phyloP scores from a whole-genome alignment of 2,113 vertebrate genomes.

The Osmerus eperlanus region DNA sequence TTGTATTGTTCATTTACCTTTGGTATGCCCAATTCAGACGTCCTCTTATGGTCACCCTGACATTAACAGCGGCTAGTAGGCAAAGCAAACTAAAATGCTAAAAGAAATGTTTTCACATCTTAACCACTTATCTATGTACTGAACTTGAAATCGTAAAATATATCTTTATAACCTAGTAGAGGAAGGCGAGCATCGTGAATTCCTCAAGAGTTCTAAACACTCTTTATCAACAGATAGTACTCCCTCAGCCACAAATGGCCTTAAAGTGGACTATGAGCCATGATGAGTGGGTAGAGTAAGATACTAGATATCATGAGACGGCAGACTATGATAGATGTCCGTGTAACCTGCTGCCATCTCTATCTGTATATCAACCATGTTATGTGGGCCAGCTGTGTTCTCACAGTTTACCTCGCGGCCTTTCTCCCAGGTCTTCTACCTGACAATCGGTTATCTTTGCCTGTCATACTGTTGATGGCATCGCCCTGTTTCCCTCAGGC shows the following conservation, averaged over 20 bases:
- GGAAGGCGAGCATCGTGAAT: too few species aligned
- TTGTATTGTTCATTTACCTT: too few species aligned
- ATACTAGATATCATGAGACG: conserved; percentile 14
- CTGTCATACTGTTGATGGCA: neutral
- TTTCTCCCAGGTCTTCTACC: neutral
- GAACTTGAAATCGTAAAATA: too few species aligned
- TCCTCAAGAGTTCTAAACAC: neutral
- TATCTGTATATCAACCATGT: neutral
- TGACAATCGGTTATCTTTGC: neutral
- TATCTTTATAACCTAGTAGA: too few species aligned
- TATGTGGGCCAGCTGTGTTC: neutral
- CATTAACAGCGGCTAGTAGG: too few species aligned
- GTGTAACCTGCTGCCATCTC: neutral
- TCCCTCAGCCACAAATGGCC: neutral
- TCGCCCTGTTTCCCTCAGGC: conserved; percentile 62
- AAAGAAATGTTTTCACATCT: too few species aligned
- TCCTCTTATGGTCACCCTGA: too few species aligned
- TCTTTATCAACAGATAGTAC: conserved; percentile 34
- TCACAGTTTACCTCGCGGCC: neutral
- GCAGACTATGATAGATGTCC: too few species aligned
- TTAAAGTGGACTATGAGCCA: conserved; percentile 50
- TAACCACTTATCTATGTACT: too few species aligned
- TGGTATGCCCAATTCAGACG: too few species aligned
- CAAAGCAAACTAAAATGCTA: too few species aligned
- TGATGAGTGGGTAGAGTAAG: conserved; percentile 12